Percentiles rank a stretch among this genome's conserved stretches.
These are phyloP conservation scores for Calliphora vomitoria DNA, from an alignment of 2,888 invertebrate species.

Conservation along the genomic window DNA sequence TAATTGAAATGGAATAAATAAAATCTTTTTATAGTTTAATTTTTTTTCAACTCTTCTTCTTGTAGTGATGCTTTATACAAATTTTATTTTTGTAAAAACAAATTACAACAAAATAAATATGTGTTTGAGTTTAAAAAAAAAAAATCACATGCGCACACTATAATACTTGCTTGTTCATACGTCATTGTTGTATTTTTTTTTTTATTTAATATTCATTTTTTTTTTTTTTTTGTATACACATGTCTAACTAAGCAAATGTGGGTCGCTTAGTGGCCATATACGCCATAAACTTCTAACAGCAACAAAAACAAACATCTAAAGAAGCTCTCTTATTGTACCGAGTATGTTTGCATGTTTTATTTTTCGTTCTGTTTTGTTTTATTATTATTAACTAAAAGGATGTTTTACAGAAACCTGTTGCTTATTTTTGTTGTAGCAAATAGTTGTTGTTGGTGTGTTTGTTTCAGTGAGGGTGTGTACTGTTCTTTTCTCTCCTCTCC, in stretches of 20 bases:
- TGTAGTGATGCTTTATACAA: conserved; percentile 16
- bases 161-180: conserved; percentile 12
- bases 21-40: conserved; percentile 21
- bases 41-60: conserved; percentile 2
- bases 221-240: conserved; percentile 4
- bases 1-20: conserved; percentile 47
- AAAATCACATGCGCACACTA: conserved; percentile 53
- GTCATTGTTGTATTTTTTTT: conserved; percentile 58
- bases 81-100: conserved; percentile 14
- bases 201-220: conserved; percentile 5
- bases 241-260: conserved; percentile 44
- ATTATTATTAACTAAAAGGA: conserved; percentile 33
- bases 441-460: conserved; percentile 1
- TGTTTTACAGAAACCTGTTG: conserved; percentile 55
- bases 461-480: neutral
- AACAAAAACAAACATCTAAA: conserved; percentile 8
- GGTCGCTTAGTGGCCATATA: conserved; percentile 41
- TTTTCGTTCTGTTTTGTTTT: neutral
- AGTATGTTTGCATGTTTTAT: neutral
- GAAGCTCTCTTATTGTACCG: conserved; percentile 15
- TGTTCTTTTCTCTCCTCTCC: neutral
- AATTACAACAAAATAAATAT: conserved; percentile 30
- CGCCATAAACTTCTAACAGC: conserved; percentile 23
- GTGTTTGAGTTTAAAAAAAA: conserved; percentile 9
- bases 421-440: conserved; percentile 43